Conservation (phyloP, 92 coral and sea anemone genomes). For the Pocillopora meandrina region DNA sequence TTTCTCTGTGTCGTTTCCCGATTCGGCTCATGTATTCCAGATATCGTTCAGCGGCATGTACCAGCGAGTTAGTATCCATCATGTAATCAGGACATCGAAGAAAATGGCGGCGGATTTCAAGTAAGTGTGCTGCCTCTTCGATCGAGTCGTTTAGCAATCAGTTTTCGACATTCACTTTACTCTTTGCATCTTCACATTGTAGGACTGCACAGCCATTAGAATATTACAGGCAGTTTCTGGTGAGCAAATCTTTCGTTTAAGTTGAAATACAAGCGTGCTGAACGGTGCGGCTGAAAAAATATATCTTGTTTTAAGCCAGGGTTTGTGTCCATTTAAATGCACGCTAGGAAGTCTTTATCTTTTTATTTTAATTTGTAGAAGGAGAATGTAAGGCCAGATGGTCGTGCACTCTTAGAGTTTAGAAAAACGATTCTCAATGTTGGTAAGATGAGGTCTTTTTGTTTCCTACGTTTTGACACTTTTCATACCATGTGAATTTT, state of each 20-base stretch:
- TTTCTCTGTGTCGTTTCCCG: not conserved
- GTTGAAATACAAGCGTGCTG: too few relatives aligned
- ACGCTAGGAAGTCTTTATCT: not conserved
- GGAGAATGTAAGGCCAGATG: conserved; percentile 93
- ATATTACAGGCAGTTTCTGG: conserved; percentile 93
- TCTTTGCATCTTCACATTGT: conserved; percentile 2
- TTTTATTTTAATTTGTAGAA: conserved; percentile 51
- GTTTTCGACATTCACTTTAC: not conserved
- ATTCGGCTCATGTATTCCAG: not conserved
- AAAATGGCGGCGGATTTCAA: conserved; percentile 99
- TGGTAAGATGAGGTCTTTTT: conserved; percentile 57
- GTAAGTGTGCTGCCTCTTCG: conserved; percentile 46
- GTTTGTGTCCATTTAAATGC: not conserved
- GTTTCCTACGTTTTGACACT: not conserved
- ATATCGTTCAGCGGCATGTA: not conserved
- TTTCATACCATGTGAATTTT: not conserved
- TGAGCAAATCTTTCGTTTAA: conserved; percentile 39
- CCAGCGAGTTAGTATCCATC: not conserved
- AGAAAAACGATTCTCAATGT: conserved; percentile 90
- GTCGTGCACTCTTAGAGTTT: conserved; percentile 81
- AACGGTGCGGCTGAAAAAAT: not conserved
- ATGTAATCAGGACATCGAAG: not conserved
- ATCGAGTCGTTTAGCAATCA: not conserved
- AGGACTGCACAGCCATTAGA: conserved; percentile 97
- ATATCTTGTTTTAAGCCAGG: not conserved